phyloP scores from a whole-genome alignment of 2,113 vertebrate genomes.

The Plestiodon gilberti region DNA sequence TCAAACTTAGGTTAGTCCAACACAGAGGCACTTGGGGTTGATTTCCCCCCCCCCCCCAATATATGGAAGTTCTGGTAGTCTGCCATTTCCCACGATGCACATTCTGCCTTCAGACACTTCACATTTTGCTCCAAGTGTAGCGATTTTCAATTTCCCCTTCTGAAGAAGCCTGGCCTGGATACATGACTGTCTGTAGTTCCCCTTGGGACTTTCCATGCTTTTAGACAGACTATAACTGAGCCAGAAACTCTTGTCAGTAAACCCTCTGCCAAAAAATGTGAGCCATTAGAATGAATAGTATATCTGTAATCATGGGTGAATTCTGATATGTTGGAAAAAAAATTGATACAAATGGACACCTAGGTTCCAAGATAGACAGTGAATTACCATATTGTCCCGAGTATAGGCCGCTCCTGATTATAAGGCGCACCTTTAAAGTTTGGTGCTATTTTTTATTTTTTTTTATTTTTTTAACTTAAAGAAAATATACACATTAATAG shows the following conservation, averaged over 20 bases:
- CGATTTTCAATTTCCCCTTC: constrained; percentile 32
- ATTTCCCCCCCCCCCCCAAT: not conserved
- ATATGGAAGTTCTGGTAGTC: not conserved
- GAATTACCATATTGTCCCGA: no score
- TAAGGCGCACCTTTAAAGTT: no score
- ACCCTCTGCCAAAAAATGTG: constrained; percentile 39
- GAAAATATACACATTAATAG: no score
- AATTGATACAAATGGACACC: constrained; percentile 55
- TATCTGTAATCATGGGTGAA: not conserved
- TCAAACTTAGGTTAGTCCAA: not conserved
- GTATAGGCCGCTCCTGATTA: no score
- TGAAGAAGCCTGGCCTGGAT: constrained; percentile 27
- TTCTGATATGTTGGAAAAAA: constrained; percentile 30
- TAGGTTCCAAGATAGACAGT: constrained; percentile 31
- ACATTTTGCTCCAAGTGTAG: constrained; percentile 13
- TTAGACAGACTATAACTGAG: constrained; percentile 26
- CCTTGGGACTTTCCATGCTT: constrained; percentile 21
- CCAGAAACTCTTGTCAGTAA: not conserved
- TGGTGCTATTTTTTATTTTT: no score
- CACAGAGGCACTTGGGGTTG: not conserved
- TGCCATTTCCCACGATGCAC: constrained; percentile 41
- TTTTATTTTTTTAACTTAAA: no score
- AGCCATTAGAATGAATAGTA: constrained; percentile 50
- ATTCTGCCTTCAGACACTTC: constrained; percentile 20
- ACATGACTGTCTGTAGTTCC: constrained; percentile 47